phyloP scores from a whole-genome alignment of 2,113 vertebrate species.

The Pyxicephalus adspersus region DNA sequence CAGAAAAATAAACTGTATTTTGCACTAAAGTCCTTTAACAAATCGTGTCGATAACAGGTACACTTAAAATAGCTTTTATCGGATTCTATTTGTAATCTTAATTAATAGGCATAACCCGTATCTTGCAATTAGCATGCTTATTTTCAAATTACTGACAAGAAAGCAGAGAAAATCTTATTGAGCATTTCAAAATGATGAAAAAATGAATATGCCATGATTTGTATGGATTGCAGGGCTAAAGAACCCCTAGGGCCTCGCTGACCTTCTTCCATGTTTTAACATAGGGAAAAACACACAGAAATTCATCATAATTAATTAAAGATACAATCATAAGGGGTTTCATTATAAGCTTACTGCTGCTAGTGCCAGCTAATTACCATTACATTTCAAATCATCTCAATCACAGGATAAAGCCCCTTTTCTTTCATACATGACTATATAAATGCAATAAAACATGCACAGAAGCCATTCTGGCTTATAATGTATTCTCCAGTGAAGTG shows the following conservation, averaged over 20 bases:
- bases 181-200: conserved; percentile 23
- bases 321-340: conserved; percentile 46
- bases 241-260: conserved; percentile 43
- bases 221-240: conserved; percentile 37
- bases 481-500: conserved; percentile 2
- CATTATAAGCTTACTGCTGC: conserved; percentile 23
- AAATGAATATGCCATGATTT: conserved; percentile 4
- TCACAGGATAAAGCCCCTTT: conserved; percentile 25
- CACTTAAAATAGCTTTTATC: neutral
- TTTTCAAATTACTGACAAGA: neutral
- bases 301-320: conserved; percentile 49
- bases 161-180: conserved; percentile 26
- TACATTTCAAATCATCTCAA: conserved; percentile 30
- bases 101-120: neutral
- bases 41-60: too few relatives aligned
- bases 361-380: conserved; percentile 22
- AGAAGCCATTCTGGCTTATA: neutral
- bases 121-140: neutral
- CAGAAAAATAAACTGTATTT: too few relatives aligned
- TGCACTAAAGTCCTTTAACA: too few relatives aligned
- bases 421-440: conserved; percentile 22
- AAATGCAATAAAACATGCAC: conserved; percentile 27
- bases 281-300: conserved; percentile 32
- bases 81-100: neutral
- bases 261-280: conserved; percentile 44